Percentiles rank a stretch among this genome's conserved stretches.
phyloP scores from a whole-genome alignment of 2,888 invertebrate species.

The Zonitis immaculata region DNA sequence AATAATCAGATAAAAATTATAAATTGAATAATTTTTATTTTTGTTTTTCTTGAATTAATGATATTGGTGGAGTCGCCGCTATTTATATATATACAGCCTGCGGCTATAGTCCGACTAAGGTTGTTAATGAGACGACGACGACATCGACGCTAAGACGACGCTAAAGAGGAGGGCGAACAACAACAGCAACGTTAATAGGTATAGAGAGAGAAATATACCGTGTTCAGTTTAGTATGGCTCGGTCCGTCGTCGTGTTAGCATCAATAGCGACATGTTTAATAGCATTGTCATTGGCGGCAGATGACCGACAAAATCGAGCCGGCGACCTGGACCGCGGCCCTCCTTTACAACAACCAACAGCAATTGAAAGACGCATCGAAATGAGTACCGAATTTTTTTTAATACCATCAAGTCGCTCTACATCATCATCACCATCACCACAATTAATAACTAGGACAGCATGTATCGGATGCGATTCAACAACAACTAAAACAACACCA shows the following conservation, averaged over 20 bases:
- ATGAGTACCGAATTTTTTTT: constrained; percentile 83
- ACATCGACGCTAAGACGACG: too few species aligned
- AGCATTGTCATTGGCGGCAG: constrained; percentile 31
- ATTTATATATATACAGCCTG: constrained; percentile 5
- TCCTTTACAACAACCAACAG: constrained; percentile 17
- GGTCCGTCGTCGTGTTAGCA: constrained; percentile 37
- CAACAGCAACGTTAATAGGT: too few species aligned
- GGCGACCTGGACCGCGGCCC: constrained; percentile 40
- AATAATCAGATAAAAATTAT: too few species aligned
- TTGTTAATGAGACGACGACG: constrained; percentile 27
- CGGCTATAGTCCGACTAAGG: constrained; percentile 6
- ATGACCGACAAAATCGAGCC: constrained; percentile 35
- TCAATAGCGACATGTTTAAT: constrained; percentile 32
- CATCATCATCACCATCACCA: constrained; percentile 34
- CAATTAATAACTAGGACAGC: constrained; percentile 44
- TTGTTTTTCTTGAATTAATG: too few species aligned
- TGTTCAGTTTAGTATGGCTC: constrained; percentile 41
- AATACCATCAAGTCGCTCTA: constrained; percentile 58
- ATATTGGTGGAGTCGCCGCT: background rate
- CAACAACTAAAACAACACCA: too few species aligned
- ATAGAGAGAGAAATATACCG: constrained; percentile 3
- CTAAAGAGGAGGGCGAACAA: constrained; percentile 22
- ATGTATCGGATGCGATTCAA: constrained; percentile 35
- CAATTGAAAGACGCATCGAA: constrained; percentile 57
- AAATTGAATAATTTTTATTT: too few species aligned